Base-by-base conservation (phyloP, 23 tunicate genomes). In the Styela clava region DNA sequence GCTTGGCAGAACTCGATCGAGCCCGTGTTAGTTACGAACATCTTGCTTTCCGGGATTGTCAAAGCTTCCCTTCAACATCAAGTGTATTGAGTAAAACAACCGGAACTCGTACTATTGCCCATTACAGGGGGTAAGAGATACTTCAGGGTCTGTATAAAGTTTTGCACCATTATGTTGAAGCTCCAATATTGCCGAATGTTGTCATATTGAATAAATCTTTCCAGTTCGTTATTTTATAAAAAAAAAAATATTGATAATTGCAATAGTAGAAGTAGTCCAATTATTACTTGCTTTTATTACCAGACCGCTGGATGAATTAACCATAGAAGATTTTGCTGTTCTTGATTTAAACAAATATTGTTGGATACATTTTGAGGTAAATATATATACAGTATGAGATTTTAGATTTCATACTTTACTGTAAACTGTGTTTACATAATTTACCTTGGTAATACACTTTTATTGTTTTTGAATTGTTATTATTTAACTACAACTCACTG, bases 311-410 rank as follows among this genome's bases (percentile, higher is more conserved):
- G 81, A 76, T 52, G 81, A 76, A 52, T 31, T 76, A 31, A 76
- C 81, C 12, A 76, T 52, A 0, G 65, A 27, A 44, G 81, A 76
- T 44, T 76, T 76, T 44, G 35, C 24, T 16, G 65, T 18, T 26
- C 52, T 76, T 1, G 81, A 76, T 44, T 27, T 76, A 20, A 76
- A 82, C 18, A 70, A 85, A 30, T 89, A 89, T 24, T 73, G 86
- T 16, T 83, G 89, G 88, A 85, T 94, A 22, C 91, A 89, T 79
- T 94, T 94, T 79, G 99, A 94, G 80, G 96, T 86, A 52, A 18
- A 85, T 74, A 0, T 33, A 16, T 35, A 74, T 24, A 69, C 74
- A 20, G 20, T 72, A 27, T 71, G 0, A 31, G 20, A 78, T 19
- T n/a, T n/a, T n/a, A n/a, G n/a, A n/a, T n/a, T n/a, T n/a, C n/a